Conservation (phyloP, 1,140 invertebrate genomes). For the Ceratina calcarata region DNA sequence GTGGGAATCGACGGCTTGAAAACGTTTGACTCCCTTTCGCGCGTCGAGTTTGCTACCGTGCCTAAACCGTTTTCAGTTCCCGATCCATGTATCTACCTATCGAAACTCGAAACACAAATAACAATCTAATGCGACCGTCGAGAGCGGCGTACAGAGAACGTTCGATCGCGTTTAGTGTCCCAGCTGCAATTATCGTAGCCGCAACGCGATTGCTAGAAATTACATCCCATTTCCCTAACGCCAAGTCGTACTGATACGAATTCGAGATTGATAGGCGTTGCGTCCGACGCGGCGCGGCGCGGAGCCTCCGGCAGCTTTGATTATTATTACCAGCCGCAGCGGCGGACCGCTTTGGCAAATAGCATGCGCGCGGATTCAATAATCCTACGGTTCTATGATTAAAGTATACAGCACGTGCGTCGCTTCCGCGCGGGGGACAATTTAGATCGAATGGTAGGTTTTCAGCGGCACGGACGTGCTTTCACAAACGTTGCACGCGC, state of each 20-base stretch:
- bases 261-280: conserved; percentile 8
- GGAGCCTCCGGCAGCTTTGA: not conserved
- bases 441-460: not conserved
- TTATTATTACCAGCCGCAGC: too few species aligned
- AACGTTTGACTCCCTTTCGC: conserved; percentile 1
- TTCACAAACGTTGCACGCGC: not conserved
- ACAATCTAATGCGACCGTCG: not conserved
- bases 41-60: conserved; percentile 1
- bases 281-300: not conserved
- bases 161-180: not conserved
- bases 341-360: not conserved
- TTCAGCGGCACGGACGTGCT: not conserved
- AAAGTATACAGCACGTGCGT: not conserved
- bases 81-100: not conserved
- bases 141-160: too few species aligned
- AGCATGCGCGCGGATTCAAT: not conserved
- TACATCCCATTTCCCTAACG: not conserved
- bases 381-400: not conserved
- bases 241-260: conserved; percentile 1
- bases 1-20: conserved; percentile 25
- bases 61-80: not conserved
- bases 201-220: conserved; percentile 12
- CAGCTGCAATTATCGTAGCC: not conserved
- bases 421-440: not conserved
- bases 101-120: conserved; percentile 17